phyloP scores from a whole-genome alignment of 2,113 vertebrate genomes.

The Tinamus guttatus region DNA sequence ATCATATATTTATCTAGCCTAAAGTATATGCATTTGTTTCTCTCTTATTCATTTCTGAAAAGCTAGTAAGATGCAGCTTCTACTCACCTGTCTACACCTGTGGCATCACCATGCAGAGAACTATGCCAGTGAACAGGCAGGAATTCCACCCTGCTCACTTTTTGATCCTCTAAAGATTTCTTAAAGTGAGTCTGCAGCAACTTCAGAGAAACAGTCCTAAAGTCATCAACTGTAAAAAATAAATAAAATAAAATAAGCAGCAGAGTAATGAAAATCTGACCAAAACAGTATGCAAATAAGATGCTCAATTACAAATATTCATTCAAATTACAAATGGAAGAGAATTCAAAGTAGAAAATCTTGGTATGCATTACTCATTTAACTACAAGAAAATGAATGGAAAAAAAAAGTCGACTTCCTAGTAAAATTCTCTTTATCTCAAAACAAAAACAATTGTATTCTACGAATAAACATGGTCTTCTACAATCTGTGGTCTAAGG shows the following conservation, averaged over 20 bases:
- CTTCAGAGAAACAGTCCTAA: constrained; percentile 93
- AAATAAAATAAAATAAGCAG: background rate
- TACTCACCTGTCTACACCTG: constrained; percentile 93
- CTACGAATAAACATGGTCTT: background rate
- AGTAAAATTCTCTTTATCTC: background rate
- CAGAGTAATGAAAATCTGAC: background rate
- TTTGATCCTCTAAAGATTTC: constrained; percentile 84
- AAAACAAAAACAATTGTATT: background rate
- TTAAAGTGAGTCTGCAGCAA: constrained; percentile 94
- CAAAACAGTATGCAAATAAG: background rate
- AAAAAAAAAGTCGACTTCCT: background rate
- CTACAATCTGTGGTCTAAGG: too few relatives aligned
- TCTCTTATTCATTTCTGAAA: background rate
- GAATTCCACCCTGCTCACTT: constrained; percentile 93
- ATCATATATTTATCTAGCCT: background rate
- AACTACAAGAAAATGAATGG: background rate
- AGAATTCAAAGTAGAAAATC: background rate
- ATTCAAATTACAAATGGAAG: background rate
- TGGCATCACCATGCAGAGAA: constrained; percentile 93
- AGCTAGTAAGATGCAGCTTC: background rate
- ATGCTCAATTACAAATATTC: background rate
- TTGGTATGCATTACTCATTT: background rate
- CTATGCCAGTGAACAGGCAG: constrained; percentile 96
- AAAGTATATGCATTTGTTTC: background rate
- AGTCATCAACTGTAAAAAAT: constrained; percentile 88